Evolutionary conservation across 2,888 invertebrate genomes (phyloP).

Genomic region (Drymonia ruficornis): DNA sequence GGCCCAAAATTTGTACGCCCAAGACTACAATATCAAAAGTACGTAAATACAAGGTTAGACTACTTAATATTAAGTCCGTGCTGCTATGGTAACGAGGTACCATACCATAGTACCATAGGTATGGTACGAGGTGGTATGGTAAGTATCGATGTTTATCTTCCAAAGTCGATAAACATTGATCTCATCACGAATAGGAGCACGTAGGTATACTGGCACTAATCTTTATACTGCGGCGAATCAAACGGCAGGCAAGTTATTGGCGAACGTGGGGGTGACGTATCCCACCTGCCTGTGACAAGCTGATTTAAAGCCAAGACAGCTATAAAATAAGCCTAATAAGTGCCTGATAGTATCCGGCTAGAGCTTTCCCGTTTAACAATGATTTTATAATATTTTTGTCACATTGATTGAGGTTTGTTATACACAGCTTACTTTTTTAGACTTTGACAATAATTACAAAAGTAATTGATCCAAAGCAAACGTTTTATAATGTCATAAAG

Average conservation of each 20-base stretch:
- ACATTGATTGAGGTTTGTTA: no score
- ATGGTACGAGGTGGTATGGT: no score
- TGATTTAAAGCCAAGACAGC: slow-evolving; percentile 56
- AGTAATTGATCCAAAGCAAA: no score
- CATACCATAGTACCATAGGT: no score
- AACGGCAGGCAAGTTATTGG: slow-evolving; percentile 55
- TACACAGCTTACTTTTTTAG: no score
- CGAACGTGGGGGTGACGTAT: slow-evolving; percentile 58
- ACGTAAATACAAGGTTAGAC: no score
- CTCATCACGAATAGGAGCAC: slow-evolving; percentile 24
- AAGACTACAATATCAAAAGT: no score
- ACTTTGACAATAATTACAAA: no score
- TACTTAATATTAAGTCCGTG: no score
- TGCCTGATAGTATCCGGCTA: slow-evolving; percentile 33
- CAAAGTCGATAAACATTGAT: slow-evolving; percentile 12
- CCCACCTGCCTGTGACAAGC: slow-evolving; percentile 51
- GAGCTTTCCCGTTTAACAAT: slow-evolving; percentile 18
- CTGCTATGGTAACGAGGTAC: no score
- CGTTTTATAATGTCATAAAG: no score
- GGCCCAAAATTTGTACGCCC: no score
- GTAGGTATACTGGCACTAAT: slow-evolving; percentile 45
- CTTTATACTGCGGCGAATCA: slow-evolving; percentile 52
- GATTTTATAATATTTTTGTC: not conserved
- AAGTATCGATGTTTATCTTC: not conserved
- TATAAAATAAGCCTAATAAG: slow-evolving; percentile 65